These are phyloP conservation scores for Chymomyza procnemis DNA, from an alignment of 2,888 invertebrate species.

Conservation along the genomic window DNA sequence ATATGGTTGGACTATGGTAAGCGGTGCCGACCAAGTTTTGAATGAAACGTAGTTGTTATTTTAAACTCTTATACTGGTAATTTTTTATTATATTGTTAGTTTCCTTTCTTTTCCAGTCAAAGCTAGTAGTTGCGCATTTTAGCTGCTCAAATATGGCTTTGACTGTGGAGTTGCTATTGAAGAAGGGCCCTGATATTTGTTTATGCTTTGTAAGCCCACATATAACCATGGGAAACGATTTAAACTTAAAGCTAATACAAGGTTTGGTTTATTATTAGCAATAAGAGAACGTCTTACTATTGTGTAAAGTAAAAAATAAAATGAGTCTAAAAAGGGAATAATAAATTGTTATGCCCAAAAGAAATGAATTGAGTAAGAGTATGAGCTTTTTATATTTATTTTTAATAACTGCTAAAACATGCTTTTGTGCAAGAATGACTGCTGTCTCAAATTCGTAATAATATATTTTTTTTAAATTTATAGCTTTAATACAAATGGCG, in stretches of 20 bases:
- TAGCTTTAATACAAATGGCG: no score
- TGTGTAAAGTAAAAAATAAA: neutral
- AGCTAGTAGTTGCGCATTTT: neutral
- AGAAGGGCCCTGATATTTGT: neutral
- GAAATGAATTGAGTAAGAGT: neutral
- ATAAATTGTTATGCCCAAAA: neutral
- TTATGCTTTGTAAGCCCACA: neutral
- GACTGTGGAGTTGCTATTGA: neutral
- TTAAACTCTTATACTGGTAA: neutral
- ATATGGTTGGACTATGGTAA: neutral
- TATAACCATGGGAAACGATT: neutral
- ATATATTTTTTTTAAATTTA: no score
- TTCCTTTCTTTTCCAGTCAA: neutral
- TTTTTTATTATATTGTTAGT: neutral
- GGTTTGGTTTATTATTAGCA: neutral
- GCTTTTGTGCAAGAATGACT: no score
- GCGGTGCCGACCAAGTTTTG: neutral
- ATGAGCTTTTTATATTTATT: no score
- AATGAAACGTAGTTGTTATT: neutral
- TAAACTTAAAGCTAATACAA: neutral
- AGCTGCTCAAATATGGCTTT: neutral
- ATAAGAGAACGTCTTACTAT: neutral
- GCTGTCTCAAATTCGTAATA: no score
- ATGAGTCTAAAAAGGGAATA: neutral
- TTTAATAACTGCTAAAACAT: no score